phyloP scores from a whole-genome alignment of 2,888 invertebrate species.

The Agriopis aurantiaria region DNA sequence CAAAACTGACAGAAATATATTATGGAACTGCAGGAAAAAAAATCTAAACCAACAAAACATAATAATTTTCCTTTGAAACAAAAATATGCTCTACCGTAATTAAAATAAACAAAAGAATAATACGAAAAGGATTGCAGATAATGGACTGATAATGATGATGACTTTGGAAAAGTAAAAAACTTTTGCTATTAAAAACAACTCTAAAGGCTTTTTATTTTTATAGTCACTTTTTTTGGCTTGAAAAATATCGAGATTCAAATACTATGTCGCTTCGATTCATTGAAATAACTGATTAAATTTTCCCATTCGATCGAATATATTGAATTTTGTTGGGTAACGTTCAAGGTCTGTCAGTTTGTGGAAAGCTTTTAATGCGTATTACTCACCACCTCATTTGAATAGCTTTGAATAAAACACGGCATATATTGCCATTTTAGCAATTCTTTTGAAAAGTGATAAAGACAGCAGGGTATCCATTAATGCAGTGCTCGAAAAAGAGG shows the following conservation, averaged over 20 bases:
- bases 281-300: conserved; percentile 10
- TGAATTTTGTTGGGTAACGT: conserved; percentile 15
- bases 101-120: conserved; percentile 29
- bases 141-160: conserved; percentile 36
- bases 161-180: conserved; percentile 25
- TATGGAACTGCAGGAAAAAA: no score
- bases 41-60: not conserved
- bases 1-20: no score
- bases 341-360: conserved; percentile 27
- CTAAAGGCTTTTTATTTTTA: conserved; percentile 4
- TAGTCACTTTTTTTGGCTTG: conserved; percentile 23
- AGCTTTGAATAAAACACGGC: conserved; percentile 33
- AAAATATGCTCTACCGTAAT: conserved; percentile 15
- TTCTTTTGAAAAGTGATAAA: conserved; percentile 5
- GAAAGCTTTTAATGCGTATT: conserved; percentile 55
- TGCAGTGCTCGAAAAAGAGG: not conserved
- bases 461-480: not conserved
- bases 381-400: conserved; percentile 32
- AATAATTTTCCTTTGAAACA: not conserved
- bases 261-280: conserved; percentile 6
- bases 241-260: conserved; percentile 6
- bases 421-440: conserved; percentile 5
- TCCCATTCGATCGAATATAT: conserved; percentile 11
- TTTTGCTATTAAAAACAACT: conserved; percentile 34
- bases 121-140: conserved; percentile 34